Conservation (phyloP, 2,888 invertebrate genomes). For the Serripes groenlandicus region DNA sequence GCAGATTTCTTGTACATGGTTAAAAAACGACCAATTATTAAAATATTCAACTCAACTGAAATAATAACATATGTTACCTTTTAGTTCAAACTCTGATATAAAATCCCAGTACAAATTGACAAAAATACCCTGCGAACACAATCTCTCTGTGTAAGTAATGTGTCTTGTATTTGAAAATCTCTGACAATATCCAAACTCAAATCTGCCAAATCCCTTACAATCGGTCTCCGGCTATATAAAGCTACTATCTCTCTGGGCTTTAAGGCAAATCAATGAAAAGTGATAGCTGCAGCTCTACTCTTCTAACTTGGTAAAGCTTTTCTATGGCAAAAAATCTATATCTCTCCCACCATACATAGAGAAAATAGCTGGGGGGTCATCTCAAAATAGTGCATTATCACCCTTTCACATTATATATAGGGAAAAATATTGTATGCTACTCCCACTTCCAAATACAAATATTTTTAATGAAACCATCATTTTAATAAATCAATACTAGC, state of each 20-base stretch:
- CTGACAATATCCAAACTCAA: no score
- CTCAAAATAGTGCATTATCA: slow-evolving; percentile 6
- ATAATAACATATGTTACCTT: slow-evolving; percentile 3
- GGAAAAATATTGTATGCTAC: no score
- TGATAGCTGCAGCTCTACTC: background rate
- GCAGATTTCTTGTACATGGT: no score
- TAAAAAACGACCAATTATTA: background rate
- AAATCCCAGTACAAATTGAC: background rate
- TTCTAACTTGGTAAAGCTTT: slow-evolving; percentile 9
- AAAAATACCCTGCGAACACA: background rate
- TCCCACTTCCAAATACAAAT: no score
- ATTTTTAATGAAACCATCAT: no score
- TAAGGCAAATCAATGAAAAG: slow-evolving; percentile 23
- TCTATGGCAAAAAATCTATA: slow-evolving; percentile 18
- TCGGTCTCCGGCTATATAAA: background rate
- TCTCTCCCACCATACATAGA: slow-evolving; percentile 14
- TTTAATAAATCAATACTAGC: no score
- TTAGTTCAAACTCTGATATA: background rate
- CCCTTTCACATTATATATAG: no score
- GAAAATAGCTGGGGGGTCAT: slow-evolving; percentile 18
- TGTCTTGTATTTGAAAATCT: background rate
- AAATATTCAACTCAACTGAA: no score
- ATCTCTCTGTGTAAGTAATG: background rate
- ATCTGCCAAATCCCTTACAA: no score
- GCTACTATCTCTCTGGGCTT: no score